These are phyloP conservation scores for Oenanthe melanoleuca DNA, from an alignment of 2,113 vertebrate genomes.

Conservation along the genomic window DNA sequence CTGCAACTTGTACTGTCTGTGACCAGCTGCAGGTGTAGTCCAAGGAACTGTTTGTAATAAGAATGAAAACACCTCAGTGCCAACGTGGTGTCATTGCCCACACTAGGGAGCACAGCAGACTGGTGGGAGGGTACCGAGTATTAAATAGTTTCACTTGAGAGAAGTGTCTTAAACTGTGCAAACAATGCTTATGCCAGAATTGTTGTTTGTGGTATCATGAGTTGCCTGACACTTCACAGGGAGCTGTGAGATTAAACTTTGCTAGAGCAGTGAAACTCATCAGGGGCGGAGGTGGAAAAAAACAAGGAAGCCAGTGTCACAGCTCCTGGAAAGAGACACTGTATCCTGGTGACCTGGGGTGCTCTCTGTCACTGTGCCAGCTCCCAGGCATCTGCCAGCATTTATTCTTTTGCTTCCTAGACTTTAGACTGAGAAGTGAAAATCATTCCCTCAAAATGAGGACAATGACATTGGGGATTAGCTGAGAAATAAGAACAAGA, in stretches of 20 bases:
- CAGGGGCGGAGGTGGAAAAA: neutral
- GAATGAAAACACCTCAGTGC: neutral
- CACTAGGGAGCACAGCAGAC: neutral
- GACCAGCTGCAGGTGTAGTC: neutral
- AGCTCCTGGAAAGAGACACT: neutral
- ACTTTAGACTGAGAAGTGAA: neutral
- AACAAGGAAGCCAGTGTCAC: neutral
- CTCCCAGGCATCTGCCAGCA: neutral
- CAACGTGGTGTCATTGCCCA: neutral
- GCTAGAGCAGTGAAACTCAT: neutral
- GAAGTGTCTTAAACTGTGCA: neutral
- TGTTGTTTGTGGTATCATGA: neutral
- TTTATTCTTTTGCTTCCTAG: neutral
- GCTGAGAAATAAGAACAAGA: neutral
- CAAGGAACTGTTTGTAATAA: neutral
- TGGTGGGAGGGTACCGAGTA: neutral
- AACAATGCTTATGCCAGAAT: neutral
- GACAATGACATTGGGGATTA: neutral
- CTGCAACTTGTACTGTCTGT: neutral
- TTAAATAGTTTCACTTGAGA: neutral
- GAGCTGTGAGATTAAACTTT: neutral
- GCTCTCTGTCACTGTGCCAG: neutral
- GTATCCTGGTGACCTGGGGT: neutral
- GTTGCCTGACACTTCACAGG: neutral
- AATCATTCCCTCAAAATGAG: neutral